Evolutionary conservation across 2,797 vertebrate species (phyloP), one percentile per base, ranked within the genome.

Genomic region (Clamator glandarius): DNA sequence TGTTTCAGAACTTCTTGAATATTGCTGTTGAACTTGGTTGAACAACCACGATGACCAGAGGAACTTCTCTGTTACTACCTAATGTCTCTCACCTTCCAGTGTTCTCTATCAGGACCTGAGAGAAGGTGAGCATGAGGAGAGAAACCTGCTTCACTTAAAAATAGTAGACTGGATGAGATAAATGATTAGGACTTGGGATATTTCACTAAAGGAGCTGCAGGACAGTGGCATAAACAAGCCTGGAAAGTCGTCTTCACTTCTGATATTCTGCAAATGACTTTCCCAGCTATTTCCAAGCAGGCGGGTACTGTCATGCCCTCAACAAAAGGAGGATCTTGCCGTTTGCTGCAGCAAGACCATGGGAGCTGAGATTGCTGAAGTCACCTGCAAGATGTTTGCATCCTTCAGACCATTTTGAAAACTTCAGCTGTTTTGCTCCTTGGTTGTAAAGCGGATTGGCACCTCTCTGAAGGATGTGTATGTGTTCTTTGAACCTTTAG

Each of bases 301-400:
- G 16, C 1, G 4, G 85, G 21, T 46, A 61, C 46, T 0, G 0
- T 35, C 3, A 2, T 57, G 24, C 8, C 11, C 33, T 33, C 59
- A 26, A 24, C 54, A n/a, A 52, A 33, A 80, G 61, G 36, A 73
- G 5, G 7, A 19, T 33, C 20, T 57, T 52, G 46, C 72, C 64
- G 7, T 55, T 55, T n/a, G 28, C 52, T 62, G 26, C 33, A 33
- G 76, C 0, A 7, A 48, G 55, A 35, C 52, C 35, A 36, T 59
- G 51, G 57, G 14, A 72, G 44, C 31, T 54, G 63, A 50, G 63
- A 3, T 18, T 51, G 59, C 50, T 59, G 39, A 62, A 66, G 46
- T 69, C 66, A 61, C 42, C 81, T 78, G 59, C 14, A 20, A 35
- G 67, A 2, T 35, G 59, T 58, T 76, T 84, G 72, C 57, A 59